These are phyloP conservation scores for Armadillidium nasatum DNA, from an alignment of 1,140 invertebrate genomes.

Conservation along the genomic window DNA sequence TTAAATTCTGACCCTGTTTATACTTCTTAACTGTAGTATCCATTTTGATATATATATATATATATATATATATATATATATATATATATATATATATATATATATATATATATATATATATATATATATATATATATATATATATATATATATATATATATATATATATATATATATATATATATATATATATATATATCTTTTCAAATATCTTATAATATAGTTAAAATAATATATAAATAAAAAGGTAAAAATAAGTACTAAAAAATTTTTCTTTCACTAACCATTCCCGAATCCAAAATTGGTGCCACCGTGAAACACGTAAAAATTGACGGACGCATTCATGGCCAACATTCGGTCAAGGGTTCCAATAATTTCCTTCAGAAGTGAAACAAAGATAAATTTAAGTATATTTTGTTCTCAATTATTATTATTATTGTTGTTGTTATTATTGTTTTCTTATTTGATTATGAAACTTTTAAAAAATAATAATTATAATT, in stretches of 20 bases:
- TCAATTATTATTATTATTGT: background rate
- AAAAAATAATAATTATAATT: background rate
- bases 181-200: background rate
- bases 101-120: too few species aligned
- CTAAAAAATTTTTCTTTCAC: background rate
- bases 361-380: constrained; percentile 40
- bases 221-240: background rate
- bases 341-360: constrained; percentile 46
- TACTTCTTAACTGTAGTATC: too few species aligned
- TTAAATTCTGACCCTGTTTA: too few species aligned
- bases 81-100: too few species aligned
- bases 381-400: background rate
- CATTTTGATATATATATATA: too few species aligned
- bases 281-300: constrained; percentile 65
- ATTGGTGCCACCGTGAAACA: constrained; percentile 57
- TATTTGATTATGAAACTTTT: background rate
- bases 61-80: too few species aligned
- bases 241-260: background rate
- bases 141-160: background rate
- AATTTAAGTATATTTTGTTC: background rate
- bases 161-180: background rate
- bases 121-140: background rate
- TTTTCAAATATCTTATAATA: background rate
- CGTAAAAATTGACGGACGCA: constrained; percentile 49
- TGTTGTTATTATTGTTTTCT: background rate